phyloP scores from a whole-genome alignment of 2,797 vertebrate species.

The Poecilia picta region DNA sequence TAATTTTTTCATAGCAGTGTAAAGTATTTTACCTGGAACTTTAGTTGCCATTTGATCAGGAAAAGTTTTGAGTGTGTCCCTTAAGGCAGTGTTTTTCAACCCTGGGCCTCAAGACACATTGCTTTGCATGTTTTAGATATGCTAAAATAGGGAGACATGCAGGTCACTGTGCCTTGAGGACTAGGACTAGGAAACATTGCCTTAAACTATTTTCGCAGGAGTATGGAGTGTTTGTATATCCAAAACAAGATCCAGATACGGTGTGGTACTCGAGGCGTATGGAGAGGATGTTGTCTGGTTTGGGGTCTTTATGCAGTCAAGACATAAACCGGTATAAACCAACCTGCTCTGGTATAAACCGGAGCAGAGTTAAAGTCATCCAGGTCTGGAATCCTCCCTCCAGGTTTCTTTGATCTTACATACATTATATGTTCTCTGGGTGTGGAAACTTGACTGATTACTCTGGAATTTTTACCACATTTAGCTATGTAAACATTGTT shows the following conservation, averaged over 20 bases:
- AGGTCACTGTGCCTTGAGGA: neutral
- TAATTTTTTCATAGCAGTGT: neutral
- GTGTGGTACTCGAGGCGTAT: neutral
- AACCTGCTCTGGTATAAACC: no score
- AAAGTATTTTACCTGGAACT: neutral
- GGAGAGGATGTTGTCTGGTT: neutral
- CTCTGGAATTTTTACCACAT: neutral
- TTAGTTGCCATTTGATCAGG: neutral
- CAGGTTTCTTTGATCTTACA: neutral
- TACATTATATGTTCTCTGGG: neutral
- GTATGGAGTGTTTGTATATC: neutral
- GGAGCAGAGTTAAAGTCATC: neutral
- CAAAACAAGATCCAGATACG: neutral
- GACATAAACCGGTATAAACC: neutral
- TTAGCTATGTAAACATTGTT: neutral
- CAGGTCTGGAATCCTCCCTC: neutral
- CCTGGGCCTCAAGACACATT: no score
- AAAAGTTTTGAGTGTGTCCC: neutral
- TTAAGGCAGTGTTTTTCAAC: neutral
- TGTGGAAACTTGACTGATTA: neutral
- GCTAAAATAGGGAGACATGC: no score
- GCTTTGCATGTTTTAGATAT: no score
- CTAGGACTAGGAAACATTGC: neutral
- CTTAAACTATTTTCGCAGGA: neutral
- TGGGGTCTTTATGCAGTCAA: neutral